A percentile compares a stretch with the other conserved stretches of the same genome.
phyloP scores from a whole-genome alignment of 2,797 vertebrate species.

The Aphelocoma californica region DNA sequence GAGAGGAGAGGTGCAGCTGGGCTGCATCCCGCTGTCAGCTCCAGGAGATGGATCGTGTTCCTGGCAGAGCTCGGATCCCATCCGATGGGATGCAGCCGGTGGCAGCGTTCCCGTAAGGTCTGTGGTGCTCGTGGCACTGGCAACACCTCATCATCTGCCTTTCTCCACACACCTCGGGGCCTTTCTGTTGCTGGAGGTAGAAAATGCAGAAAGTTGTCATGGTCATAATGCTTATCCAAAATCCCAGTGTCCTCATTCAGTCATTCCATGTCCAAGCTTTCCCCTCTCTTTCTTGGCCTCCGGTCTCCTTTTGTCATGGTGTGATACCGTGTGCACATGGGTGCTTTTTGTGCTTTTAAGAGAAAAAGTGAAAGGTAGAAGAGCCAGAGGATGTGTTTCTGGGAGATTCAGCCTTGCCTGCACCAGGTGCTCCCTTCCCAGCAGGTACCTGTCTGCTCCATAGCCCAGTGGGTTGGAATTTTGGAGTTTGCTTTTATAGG shows the following conservation, averaged over 20 bases:
- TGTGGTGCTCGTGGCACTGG: rapidly evolving
- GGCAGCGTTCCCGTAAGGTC: neutral
- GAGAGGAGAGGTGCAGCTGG: neutral
- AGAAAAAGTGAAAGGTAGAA: neutral
- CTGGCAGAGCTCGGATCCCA: neutral
- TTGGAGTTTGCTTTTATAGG: neutral
- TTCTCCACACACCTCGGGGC: neutral
- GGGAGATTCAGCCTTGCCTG: neutral
- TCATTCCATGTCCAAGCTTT: neutral
- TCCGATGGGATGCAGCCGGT: rapidly evolving
- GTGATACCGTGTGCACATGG: rapidly evolving
- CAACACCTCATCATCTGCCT: neutral
- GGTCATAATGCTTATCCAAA: neutral
- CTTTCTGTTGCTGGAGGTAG: neutral
- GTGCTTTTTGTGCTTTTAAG: neutral
- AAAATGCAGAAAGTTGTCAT: neutral
- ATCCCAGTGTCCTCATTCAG: neutral
- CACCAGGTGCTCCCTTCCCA: neutral
- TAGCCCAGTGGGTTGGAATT: neutral
- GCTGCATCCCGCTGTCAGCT: rapidly evolving
- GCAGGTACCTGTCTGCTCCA: neutral
- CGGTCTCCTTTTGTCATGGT: neutral
- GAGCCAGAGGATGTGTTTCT: neutral
- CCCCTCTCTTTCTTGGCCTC: neutral
- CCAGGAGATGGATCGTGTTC: rapidly evolving